Evolutionary conservation across 2,113 vertebrate species (phyloP).

Genomic region (Laticauda laticaudata): DNA sequence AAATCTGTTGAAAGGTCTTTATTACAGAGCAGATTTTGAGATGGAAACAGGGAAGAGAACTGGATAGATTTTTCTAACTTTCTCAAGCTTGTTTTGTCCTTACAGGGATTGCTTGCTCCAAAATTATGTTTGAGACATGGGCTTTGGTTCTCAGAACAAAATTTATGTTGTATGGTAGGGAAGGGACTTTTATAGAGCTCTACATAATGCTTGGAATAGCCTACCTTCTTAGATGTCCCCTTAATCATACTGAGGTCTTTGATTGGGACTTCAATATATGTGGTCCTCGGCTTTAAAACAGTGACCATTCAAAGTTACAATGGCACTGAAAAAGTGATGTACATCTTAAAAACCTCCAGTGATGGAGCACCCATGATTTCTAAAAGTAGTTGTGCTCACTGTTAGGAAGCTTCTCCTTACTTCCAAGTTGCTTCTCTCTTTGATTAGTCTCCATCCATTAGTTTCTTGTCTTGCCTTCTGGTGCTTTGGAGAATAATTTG

Average conservation of each 20-base stretch:
- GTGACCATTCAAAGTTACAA: neutral
- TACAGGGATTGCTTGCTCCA: neutral
- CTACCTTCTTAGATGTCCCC: neutral
- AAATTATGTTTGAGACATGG: fast-evolving
- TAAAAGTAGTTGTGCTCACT: too few relatives aligned
- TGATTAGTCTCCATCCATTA: too few relatives aligned
- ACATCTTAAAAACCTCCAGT: too few relatives aligned
- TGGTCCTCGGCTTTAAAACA: neutral
- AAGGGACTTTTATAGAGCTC: too few relatives aligned
- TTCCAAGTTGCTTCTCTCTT: too few relatives aligned
- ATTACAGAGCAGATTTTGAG: slow-evolving; percentile 4
- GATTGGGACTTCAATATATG: neutral
- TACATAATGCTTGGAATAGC: neutral
- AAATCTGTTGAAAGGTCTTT: slow-evolving; percentile 1
- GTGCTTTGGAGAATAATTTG: too few relatives aligned
- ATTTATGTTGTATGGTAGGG: too few relatives aligned
- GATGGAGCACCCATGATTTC: too few relatives aligned
- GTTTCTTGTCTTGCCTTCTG: too few relatives aligned
- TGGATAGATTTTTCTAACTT: neutral
- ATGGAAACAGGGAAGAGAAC: neutral
- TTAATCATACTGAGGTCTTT: neutral
- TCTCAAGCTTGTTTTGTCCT: neutral
- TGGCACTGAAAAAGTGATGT: too few relatives aligned
- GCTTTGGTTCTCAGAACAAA: neutral
- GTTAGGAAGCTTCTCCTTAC: too few relatives aligned